Evolutionary conservation across 2,113 vertebrate species (phyloP), one percentile per base, ranked within the genome.

Genomic region (Raja brachyura): DNA sequence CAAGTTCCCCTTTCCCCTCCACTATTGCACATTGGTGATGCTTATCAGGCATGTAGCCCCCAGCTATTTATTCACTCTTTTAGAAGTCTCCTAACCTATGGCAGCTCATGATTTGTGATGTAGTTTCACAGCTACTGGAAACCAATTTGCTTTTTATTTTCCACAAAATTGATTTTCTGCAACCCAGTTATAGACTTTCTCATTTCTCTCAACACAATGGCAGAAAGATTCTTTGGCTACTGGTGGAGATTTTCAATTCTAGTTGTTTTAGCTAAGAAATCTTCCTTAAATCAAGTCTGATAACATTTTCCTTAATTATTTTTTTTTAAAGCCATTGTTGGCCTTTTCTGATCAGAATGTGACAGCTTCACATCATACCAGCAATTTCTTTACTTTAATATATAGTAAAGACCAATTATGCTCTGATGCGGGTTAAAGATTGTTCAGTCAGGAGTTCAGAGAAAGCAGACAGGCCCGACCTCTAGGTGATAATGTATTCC

Each of bases 381-480:
- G 90, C 33, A 28, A 74, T 54, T 73, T 39, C 90, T 74, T 70
- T 33, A 92, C 63, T 92, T 70, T 73, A 73, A 92, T 8, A 48
- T 68, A 54, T 68, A 92, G 8, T 73, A 90, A 70, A 70, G 88
- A 39, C 68, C 70, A 92, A 92, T 68, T 92, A 73, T 7, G 33
- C 33, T 92, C 66, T 92, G 90, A 92, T 25, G 66, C 48, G 83
- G 83, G 59, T 88, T 88, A 33, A 88, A 14, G 68, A 73, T 92
- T 68, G 33, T 74, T 73, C n/a, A 25, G 33, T 94, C 94, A 73
- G 93, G 93, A 39, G 93, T 93, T 97, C 97, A 99, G 93, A 99
- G 96, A 96, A 99, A 99, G 96, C 98, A 99, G 0, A 98, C 97
- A 0, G 97, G 97, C 94, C 98, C 98, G 0, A 99, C 97, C 96